phyloP scores from a whole-genome alignment of 2,113 vertebrate genomes.

The Gasterosteus nipponicus region DNA sequence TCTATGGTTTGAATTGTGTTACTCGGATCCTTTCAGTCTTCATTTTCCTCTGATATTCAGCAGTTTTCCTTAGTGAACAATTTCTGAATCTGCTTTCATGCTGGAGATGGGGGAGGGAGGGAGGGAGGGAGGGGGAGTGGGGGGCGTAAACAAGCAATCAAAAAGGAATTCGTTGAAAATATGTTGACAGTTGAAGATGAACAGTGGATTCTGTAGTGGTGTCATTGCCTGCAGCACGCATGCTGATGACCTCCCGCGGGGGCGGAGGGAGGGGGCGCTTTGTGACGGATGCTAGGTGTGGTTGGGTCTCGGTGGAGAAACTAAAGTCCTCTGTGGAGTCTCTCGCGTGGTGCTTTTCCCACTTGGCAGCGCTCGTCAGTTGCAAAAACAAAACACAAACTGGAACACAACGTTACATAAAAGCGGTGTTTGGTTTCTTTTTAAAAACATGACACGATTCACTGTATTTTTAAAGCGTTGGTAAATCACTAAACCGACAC shows the following conservation, averaged over 20 bases:
- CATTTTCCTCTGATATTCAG: background rate
- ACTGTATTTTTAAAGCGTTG: background rate
- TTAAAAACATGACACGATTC: background rate
- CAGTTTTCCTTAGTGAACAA: background rate
- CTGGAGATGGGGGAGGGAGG: background rate
- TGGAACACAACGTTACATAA: background rate
- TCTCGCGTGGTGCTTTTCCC: conserved; percentile 54
- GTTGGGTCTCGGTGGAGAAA: conserved; percentile 45
- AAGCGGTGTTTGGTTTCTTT: background rate
- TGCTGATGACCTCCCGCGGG: conserved; percentile 58
- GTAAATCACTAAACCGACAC: background rate
- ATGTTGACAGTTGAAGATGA: conserved; percentile 43
- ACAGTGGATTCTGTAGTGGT: conserved; percentile 30
- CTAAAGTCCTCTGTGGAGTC: conserved; percentile 41
- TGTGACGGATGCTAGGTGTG: conserved; percentile 56
- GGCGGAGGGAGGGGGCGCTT: background rate
- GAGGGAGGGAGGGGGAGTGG: too few relatives aligned
- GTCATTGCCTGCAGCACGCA: conserved; percentile 9
- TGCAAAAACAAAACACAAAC: conserved; percentile 63
- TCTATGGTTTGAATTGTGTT: background rate
- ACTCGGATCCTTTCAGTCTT: conserved; percentile 6
- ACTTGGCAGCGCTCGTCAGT: conserved; percentile 29
- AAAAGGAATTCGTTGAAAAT: conserved; percentile 33
- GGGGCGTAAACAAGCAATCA: conserved; percentile 27
- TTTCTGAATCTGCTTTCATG: conserved; percentile 6